Percentiles rank a stretch among this genome's conserved stretches.
Evolutionary conservation across 2,797 vertebrate genomes (phyloP).

Genomic region (Petrocephalus schoutedeni): DNA sequence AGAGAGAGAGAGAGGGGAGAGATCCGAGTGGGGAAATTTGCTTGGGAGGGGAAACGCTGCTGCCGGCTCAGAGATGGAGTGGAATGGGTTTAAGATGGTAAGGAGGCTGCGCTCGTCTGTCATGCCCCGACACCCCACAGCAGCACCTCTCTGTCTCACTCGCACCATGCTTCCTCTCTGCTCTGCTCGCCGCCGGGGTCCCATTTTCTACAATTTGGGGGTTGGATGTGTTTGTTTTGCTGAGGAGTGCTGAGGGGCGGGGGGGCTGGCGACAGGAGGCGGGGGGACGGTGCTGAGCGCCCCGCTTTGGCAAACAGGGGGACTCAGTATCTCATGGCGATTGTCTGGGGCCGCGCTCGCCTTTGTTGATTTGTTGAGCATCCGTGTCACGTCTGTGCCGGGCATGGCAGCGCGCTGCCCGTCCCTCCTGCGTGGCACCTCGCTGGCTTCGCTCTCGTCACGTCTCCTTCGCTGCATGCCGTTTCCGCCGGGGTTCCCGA

Average conservation of each 20-base stretch:
- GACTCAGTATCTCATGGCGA: conserved; percentile 30
- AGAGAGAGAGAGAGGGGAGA: conserved; percentile 32
- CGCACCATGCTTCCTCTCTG: conserved; percentile 12
- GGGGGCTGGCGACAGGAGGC: conserved; percentile 19
- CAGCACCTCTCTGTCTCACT: conserved; percentile 23
- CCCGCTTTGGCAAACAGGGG: conserved; percentile 51
- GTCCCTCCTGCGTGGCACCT: not conserved
- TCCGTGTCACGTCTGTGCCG: conserved; percentile 20
- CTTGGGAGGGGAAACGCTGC: conserved; percentile 52
- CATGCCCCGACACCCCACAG: conserved; percentile 39
- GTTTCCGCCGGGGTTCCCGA: conserved; percentile 31
- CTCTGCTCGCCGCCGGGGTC: not conserved
- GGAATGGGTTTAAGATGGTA: conserved; percentile 99
- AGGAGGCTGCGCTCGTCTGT: conserved; percentile 61
- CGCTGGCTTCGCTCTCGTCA: not conserved
- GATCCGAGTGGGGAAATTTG: conserved; percentile 60
- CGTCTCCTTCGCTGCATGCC: not conserved
- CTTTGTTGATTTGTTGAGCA: conserved; percentile 27
- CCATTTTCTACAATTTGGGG: not conserved
- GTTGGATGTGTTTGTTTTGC: conserved; percentile 27
- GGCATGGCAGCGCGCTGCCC: not conserved
- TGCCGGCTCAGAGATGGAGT: conserved; percentile 96
- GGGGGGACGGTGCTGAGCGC: conserved; percentile 47
- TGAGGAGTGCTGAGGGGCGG: conserved; percentile 13
- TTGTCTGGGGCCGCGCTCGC: conserved; percentile 42